phyloP scores from a whole-genome alignment of 1,140 invertebrate genomes.

The Odontomachus brunneus region DNA sequence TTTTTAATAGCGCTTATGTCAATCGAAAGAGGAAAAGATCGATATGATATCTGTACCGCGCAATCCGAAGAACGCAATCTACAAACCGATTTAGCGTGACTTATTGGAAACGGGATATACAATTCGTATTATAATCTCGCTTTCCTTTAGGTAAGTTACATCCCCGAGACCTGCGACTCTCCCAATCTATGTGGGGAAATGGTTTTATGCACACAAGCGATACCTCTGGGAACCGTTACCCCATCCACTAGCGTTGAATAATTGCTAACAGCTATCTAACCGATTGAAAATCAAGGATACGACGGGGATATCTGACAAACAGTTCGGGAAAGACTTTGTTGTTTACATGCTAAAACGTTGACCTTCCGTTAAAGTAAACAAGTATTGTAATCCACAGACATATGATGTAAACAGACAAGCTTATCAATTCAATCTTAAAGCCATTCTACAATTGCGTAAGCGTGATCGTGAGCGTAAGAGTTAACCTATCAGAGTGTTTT shows the following conservation, averaged over 20 bases:
- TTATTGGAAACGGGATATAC: slow-evolving; percentile 55
- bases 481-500: no score
- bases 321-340: slow-evolving; percentile 59
- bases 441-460: no score
- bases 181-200: slow-evolving; percentile 78
- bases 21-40: slow-evolving; percentile 20
- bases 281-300: slow-evolving; percentile 82
- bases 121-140: slow-evolving; percentile 73
- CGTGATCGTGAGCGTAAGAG: no score
- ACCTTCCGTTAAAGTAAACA: not conserved
- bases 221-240: slow-evolving; percentile 80
- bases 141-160: slow-evolving; percentile 67
- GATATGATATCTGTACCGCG: slow-evolving; percentile 35
- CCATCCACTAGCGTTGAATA: slow-evolving; percentile 80
- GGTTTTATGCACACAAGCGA: slow-evolving; percentile 81
- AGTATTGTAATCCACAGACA: not conserved
- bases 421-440: no score
- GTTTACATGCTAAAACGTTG: not conserved
- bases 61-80: slow-evolving; percentile 46
- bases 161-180: slow-evolving; percentile 63
- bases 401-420: no score
- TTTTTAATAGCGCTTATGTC: not conserved
- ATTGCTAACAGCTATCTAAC: slow-evolving; percentile 80
- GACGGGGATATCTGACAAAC: slow-evolving; percentile 64
- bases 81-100: slow-evolving; percentile 49